These are phyloP conservation scores for Stenoptilia bipunctidactyla DNA, from an alignment of 2,888 invertebrate species.

Conservation along the genomic window DNA sequence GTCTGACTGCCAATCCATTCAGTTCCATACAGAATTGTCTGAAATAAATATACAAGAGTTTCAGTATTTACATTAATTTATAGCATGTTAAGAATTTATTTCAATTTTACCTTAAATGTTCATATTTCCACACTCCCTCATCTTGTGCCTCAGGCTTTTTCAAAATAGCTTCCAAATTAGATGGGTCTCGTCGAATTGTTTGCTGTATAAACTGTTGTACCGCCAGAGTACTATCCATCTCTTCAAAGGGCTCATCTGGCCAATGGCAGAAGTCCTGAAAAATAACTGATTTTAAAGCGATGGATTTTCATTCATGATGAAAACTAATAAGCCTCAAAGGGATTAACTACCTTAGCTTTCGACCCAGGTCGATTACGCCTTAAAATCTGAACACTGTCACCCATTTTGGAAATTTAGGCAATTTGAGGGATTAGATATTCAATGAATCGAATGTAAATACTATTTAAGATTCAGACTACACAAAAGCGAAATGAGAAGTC, in stretches of 20 bases:
- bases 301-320: not conserved
- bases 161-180: constrained; percentile 93
- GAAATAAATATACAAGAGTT: constrained; percentile 20
- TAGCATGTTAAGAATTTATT: not conserved
- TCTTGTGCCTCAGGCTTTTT: constrained; percentile 98
- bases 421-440: too few relatives aligned
- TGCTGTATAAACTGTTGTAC: constrained; percentile 99
- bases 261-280: constrained; percentile 94
- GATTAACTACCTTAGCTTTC: constrained; percentile 80
- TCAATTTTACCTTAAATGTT: constrained; percentile 86
- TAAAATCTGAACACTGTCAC: constrained; percentile 84
- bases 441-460: too few relatives aligned
- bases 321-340: constrained; percentile 1
- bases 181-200: constrained; percentile 92
- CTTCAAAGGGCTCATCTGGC: constrained; percentile 98
- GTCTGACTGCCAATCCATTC: constrained; percentile 96
- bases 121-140: constrained; percentile 99
- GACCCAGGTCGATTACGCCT: constrained; percentile 93
- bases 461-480: too few relatives aligned
- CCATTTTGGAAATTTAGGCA: constrained; percentile 72
- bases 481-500: too few relatives aligned
- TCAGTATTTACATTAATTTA: constrained; percentile 2
- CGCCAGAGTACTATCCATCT: constrained; percentile 99
- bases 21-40: constrained; percentile 99
- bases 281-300: constrained; percentile 1